Evolutionary conservation across 2,888 invertebrate species (phyloP), one percentile per base, ranked within the genome.

Genomic region (Ormyrus pomaceus): DNA sequence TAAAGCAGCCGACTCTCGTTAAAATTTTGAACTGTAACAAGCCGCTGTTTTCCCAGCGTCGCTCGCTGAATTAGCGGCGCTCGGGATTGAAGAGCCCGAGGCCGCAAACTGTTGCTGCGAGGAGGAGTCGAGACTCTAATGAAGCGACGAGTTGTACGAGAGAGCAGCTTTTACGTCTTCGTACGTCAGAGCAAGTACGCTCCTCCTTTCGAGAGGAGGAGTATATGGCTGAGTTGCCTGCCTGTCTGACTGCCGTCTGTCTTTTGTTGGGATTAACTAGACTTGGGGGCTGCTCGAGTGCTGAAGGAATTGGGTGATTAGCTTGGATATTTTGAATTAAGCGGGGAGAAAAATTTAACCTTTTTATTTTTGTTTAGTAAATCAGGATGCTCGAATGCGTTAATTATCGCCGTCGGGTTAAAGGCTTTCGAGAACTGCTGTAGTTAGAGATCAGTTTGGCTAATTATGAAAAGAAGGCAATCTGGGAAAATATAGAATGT

Each of bases 71-170:
- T 58, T 55, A 73, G 78, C 68, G 59, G 19, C 9, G 59, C 6
- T 48, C 10, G 6, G 50, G 61, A 13, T 9, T 64, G 79, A 81
- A 83, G 81, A 64, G 81, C 83, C 83, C 46, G 85, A 86, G 84
- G 86, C 86, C 86, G 84, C 88, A 88, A 89, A 89, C 89, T 89
- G 89, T 89, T 89, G 89, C 89, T 19, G 86, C 84, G 85, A 84
- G 77, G 81, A 84, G 84, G 82, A 83, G 82, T 80, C 83, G 82
- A 78, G 64, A 19, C 19, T 19, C 83, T 87, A 87, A 86, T 86
- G 86, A 86, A 86, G 84, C 85, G 84, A 84, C 83, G 85, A 84
- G 77, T 82, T 79, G 82, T 80, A 69, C 78, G 74, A 0, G 53
- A n/a, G 11, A 34, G 11, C 19, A 11, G 9, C 48, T 65, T 77